Base-by-base conservation (phyloP, 2,888 invertebrate species). In the Idaea dimidiata region DNA sequence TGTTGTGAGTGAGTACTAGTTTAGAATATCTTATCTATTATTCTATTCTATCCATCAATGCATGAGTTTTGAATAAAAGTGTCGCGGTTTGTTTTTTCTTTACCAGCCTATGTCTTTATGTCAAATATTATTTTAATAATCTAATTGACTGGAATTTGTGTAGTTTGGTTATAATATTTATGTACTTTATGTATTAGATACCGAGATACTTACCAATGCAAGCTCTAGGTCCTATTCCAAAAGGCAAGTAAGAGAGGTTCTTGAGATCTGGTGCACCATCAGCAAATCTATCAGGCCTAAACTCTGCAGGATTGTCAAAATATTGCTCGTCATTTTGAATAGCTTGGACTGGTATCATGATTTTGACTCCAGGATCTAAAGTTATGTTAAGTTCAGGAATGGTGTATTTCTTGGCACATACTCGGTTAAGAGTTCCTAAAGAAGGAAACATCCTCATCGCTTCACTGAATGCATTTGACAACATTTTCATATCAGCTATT, bases 271-370 rank as follows among this genome's bases (percentile, higher is more conserved):
- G 57, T 31, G 72, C 70, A 1, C 74, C 66, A 0, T 75, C 69
- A 1, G 65, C 63, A 63, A 88, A 88, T 62, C 88, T 76, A 10
- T 82, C 82, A 0, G 86, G 87, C 0, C 66, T 62, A 58, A 84
- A 88, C 59, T 83, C 72, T 0, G 70, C 59, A 0, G 88, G 86
- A 57, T 83, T 77, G 0, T 83, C 76, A 53, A 83, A 89, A 67
- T 88, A 87, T 56, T 83, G 73, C 58, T 79, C 78, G 59, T 89
- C 88, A 17, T 73, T 82, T 57, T 88, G 88, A 62, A 88, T 77
- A 0, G 82, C 84, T 64, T 85, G 79, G 1, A 82, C 57, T 0
- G 87, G 84, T 58, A 87, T 75, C 7, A 84, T 67, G 3, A 86
- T 80, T 62, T 70, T 79, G 5, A 86, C 84, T 6, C 79, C 84